These are phyloP conservation scores for Sciurus niger DNA, from an alignment of 2,113 vertebrate species.

Conservation along the genomic window DNA sequence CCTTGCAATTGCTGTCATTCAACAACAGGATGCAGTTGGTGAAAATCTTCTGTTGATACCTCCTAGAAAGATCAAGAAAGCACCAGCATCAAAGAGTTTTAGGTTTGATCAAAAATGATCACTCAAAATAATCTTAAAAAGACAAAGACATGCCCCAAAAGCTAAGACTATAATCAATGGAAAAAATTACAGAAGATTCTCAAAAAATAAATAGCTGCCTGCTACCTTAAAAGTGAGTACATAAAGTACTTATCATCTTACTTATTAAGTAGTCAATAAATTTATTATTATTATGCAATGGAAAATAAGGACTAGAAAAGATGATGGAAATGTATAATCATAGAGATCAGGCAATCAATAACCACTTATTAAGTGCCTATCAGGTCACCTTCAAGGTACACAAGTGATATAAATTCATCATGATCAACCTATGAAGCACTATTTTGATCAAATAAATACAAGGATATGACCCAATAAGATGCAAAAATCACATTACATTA, in stretches of 20 bases:
- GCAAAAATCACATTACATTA: background rate
- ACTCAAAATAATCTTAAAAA: constrained; percentile 37
- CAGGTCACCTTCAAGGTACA: background rate
- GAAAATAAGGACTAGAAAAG: background rate
- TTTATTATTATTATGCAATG: background rate
- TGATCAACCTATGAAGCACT: background rate
- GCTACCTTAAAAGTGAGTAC: constrained; percentile 8
- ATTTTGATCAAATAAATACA: constrained; percentile 42
- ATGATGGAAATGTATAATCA: background rate
- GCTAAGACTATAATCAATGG: constrained; percentile 6
- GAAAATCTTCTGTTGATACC: background rate
- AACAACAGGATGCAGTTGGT: background rate
- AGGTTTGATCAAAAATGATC: constrained; percentile 1
- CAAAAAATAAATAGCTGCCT: background rate
- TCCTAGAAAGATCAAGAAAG: constrained; percentile 4
- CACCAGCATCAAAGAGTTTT: background rate
- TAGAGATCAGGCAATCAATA: background rate
- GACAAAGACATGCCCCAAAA: background rate
- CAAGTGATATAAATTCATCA: background rate
- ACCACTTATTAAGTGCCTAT: background rate
- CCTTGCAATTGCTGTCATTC: background rate
- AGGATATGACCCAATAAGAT: background rate
- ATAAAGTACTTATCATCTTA: background rate
- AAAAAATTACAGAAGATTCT: constrained; percentile 32
- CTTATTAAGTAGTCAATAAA: constrained; percentile 23